Base-by-base conservation (phyloP, 2,113 vertebrate species). In the Trogon surrucura region DNA sequence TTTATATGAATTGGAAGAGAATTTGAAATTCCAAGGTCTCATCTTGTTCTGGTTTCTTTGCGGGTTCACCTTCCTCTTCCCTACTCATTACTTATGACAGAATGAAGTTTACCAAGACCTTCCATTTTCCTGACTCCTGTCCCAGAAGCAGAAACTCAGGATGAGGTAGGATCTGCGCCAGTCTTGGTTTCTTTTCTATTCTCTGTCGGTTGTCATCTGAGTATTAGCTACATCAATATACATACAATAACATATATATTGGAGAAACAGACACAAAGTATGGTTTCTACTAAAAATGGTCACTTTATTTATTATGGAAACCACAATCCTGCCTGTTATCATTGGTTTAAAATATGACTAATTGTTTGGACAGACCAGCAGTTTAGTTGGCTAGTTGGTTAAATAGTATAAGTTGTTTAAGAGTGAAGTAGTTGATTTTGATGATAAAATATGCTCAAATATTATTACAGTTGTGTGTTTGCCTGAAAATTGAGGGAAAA, bases 391-490 rank as follows among this genome's bases (percentile, higher is more conserved):
- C 83, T 93, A 47, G 27, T 85, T 96, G 93, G 80, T 80, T 93
- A 67, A 53, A 65, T 15, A 66, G 45, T 50, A 6, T 61, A 89
- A 66, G 54, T 85, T 95, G 85, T 80, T 95, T 85, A 95, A 73
- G 72, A 90, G 36, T 94, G 89, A 93, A 92, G 72, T 82, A 92
- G 88, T 83, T 96, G 82, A 91, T 90, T 95, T 87, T 91, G 50
- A 82, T 96, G 69, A 94, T 96, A 88, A 86, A 94, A 66, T 75
- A 84, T 71, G 38, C n/a, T 93, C 61, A 94, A 92, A 95, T 94
- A 91, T 90, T 93, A 92, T 94, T 97, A 79, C 90, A 97, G 95
- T 94, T 91, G 77, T 89, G 75, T 94, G 74, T 95, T 96, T 97
- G 67, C 67, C 61, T 85, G 83, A 95, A 95, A 96, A 93, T 54